Evolutionary conservation across 2,797 vertebrate genomes (phyloP).

Genomic region (Menidia menidia): DNA sequence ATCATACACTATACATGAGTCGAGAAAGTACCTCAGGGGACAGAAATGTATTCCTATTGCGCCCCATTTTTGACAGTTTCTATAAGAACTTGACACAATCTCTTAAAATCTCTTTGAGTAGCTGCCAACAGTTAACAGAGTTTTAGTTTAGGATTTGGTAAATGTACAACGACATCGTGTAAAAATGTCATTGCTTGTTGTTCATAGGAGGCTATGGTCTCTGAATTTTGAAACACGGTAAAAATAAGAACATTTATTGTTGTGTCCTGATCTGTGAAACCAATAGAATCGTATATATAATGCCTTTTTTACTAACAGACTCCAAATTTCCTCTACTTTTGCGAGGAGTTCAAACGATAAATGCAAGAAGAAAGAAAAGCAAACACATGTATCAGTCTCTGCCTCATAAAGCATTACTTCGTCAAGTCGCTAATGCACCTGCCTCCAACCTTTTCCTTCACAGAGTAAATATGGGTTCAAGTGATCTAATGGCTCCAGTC

Average conservation of each 20-base stretch:
- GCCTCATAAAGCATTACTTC: constrained; percentile 33
- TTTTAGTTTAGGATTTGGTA: too few relatives aligned
- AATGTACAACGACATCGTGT: too few relatives aligned
- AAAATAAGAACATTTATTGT: neutral
- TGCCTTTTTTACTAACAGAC: constrained; percentile 2
- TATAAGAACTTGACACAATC: too few relatives aligned
- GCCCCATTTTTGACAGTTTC: too few relatives aligned
- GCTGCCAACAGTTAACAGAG: too few relatives aligned
- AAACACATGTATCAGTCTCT: constrained; percentile 50
- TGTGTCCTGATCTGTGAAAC: neutral
- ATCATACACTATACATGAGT: too few relatives aligned
- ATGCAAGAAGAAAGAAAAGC: constrained; percentile 33
- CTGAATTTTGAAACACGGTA: neutral
- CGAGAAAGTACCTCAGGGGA: too few relatives aligned
- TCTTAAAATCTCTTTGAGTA: too few relatives aligned
- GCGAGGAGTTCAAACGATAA: constrained; percentile 29
- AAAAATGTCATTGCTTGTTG: neutral
- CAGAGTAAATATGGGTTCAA: constrained; percentile 68
- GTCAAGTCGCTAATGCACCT: constrained; percentile 48
- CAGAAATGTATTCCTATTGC: too few relatives aligned
- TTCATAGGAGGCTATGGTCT: neutral
- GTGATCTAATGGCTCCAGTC: constrained; percentile 29
- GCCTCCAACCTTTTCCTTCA: constrained; percentile 42
- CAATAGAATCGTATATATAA: neutral
- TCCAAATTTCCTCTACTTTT: constrained; percentile 24